A percentile compares a stretch with the other conserved stretches of the same genome.
phyloP scores from a whole-genome alignment of 2,113 vertebrate species.

The Hyperopisus bebe region DNA sequence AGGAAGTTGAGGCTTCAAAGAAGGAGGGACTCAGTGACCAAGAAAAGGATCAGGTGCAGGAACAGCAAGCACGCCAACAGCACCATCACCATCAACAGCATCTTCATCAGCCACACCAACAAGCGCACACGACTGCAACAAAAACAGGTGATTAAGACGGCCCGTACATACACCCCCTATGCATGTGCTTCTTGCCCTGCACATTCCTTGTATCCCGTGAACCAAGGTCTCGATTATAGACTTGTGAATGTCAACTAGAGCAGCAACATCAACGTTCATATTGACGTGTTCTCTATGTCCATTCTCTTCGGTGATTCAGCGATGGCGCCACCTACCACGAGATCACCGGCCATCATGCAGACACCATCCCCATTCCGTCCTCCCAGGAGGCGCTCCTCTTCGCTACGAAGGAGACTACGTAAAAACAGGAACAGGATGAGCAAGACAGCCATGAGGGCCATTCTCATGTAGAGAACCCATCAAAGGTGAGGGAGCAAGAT shows the following conservation, averaged over 20 bases:
- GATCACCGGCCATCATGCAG: slow-evolving; percentile 21
- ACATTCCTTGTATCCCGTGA: neutral
- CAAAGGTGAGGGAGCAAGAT: slow-evolving; percentile 28
- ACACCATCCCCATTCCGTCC: slow-evolving; percentile 27
- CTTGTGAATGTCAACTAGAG: neutral
- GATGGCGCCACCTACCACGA: slow-evolving; percentile 33
- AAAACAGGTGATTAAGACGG: slow-evolving; percentile 44
- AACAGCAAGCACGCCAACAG: slow-evolving; percentile 42
- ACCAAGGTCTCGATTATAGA: neutral
- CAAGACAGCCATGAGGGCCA: slow-evolving; percentile 68
- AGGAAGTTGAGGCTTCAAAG: neutral
- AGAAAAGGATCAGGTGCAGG: slow-evolving; percentile 46
- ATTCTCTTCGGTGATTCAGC: slow-evolving; percentile 30
- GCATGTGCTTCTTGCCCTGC: neutral
- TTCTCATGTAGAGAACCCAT: slow-evolving; percentile 57
- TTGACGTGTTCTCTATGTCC: neutral
- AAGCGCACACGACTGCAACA: slow-evolving; percentile 46
- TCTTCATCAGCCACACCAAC: slow-evolving; percentile 34
- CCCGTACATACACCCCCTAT: neutral
- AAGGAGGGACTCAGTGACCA: neutral
- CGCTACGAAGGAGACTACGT: slow-evolving; percentile 41
- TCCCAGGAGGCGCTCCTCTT: neutral
- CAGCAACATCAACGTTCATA: neutral
- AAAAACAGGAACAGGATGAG: slow-evolving; percentile 64
- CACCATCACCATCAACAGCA: slow-evolving; percentile 39